Base-by-base conservation (phyloP, 2,888 invertebrate species). In the Agrotis puta region DNA sequence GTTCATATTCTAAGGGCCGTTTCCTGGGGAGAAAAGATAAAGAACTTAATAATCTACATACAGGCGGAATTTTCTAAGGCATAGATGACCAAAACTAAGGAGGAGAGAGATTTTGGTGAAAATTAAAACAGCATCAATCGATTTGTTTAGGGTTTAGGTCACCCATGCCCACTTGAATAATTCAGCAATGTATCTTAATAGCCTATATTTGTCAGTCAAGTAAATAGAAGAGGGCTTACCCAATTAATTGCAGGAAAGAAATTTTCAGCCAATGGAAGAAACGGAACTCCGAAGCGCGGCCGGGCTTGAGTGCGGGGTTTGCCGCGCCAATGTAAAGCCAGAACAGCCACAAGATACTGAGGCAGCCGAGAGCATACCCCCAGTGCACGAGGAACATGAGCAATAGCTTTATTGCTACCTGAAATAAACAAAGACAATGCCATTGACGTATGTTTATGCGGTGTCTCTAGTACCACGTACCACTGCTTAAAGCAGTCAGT, bases 281-380 rank as follows among this genome's bases (percentile, higher is more conserved):
- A 83, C 97, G 97, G 90, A 98, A 98, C 90, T 98, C 98, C 0
- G 98, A 97, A 0, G 98, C 98, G 43, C 98, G 96, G 54, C 99
- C 99, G 0, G 99, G 99, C 90, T 98, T 99, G 11, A 99, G 98
- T 6, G 99, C 99, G 13, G 99, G 99, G 95, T 99, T 99, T 11
- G 98, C 98, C 64, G 98, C 98, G 56, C 99, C 99, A 81, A 99
- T 99, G 94, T 99, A 99, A 89, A 98, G 97, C 98, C 99, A 99
- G 74, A 99, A 97, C 64, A 98, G 94, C 92, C 98, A 97, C 76
- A 99, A 97, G 22, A 98, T 97, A 50, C 97, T 96, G 73, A 99
- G 97, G 92, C 98, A 98, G 27, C 98, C 98, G 56, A 99, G 94
- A 33, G 99, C 99, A 91, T 99, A 99, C 68, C 97, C 97, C 98